Conservation (phyloP, 2,888 invertebrate genomes). For the Thelaira solivaga region DNA sequence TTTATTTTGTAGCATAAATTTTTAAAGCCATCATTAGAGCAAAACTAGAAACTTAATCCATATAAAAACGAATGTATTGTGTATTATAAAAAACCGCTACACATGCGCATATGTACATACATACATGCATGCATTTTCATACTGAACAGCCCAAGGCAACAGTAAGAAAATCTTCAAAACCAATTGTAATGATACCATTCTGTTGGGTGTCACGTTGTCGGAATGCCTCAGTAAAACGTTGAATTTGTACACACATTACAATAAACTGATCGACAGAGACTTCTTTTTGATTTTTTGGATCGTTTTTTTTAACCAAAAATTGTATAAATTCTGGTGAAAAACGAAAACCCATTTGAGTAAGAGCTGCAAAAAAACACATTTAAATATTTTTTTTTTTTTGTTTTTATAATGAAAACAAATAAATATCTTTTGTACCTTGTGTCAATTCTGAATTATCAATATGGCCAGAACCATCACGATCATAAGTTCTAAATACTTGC, state of each 20-base stretch:
- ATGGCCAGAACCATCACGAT: constrained; percentile 89
- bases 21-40: no score
- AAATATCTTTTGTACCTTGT: constrained; percentile 80
- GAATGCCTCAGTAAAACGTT: constrained; percentile 92
- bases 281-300: constrained; percentile 80
- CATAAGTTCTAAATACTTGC: constrained; percentile 89
- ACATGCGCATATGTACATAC: no score
- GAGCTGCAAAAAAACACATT: constrained; percentile 79
- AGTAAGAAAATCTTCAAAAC: constrained; percentile 93
- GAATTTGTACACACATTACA: constrained; percentile 91
- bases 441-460: constrained; percentile 88
- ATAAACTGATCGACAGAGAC: constrained; percentile 92
- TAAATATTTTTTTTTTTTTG: not conserved
- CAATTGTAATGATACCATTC: constrained; percentile 89
- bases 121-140: no score
- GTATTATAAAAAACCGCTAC: no score
- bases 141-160: constrained; percentile 86
- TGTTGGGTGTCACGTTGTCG: constrained; percentile 86
- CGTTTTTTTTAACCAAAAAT: constrained; percentile 84
- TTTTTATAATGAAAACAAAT: not conserved
- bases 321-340: constrained; percentile 87
- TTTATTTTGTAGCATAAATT: no score
- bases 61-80: no score
- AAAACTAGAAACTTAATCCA: no score
- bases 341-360: constrained; percentile 92